Base-by-base conservation (phyloP, 2,113 vertebrate genomes). In the Limanda limanda region DNA sequence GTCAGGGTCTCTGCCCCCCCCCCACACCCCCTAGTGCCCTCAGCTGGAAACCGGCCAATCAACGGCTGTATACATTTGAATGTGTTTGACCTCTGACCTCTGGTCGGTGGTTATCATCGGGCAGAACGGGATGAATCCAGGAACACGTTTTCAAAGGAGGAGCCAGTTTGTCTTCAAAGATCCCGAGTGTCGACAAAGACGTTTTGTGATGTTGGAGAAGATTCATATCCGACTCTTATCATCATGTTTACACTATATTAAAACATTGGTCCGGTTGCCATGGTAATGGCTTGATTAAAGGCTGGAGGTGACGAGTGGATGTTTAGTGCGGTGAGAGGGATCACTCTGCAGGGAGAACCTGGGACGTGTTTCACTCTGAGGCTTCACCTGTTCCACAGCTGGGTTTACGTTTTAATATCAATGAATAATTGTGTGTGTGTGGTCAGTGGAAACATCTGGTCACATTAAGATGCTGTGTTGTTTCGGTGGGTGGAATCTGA, bases 401-500 rank as follows among this genome's bases (percentile, higher is more conserved):
- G 40, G 5, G 5, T 42, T 42, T 10, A 42, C 10, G 3, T 12
- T 42, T 42, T 42, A 42, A 42, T 42, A 13, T 42, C 40, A 42
- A 42, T 42, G 2, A 11, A 12, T 42, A 12, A 11, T 12, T 42
- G 40, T 42, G 40, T 42, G 37, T 12, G 40, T 42, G 40, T 11
- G 37, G 60, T 62, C 70, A 62, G 40, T 73, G 72, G 61, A 71
- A 79, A 60, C 58, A 69, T 59, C 40, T 86, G 72, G 63, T 66
- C 65, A 64, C 45, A 66, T 70, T 67, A 60, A 81, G 65, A 61
- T n/a, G 10, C 63, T 57, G 69, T 67, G 78, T 73, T 82, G 47
- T 72, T 60, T 66, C 18, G 3, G 81, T 81, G 85, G 84, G 82
- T 37, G 82, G 78, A 54, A 67, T 94, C 95, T 9, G 94, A 89